These are phyloP conservation scores for Percopsis omiscomaycus DNA, from an alignment of 2,797 vertebrate species.

Conservation along the genomic window DNA sequence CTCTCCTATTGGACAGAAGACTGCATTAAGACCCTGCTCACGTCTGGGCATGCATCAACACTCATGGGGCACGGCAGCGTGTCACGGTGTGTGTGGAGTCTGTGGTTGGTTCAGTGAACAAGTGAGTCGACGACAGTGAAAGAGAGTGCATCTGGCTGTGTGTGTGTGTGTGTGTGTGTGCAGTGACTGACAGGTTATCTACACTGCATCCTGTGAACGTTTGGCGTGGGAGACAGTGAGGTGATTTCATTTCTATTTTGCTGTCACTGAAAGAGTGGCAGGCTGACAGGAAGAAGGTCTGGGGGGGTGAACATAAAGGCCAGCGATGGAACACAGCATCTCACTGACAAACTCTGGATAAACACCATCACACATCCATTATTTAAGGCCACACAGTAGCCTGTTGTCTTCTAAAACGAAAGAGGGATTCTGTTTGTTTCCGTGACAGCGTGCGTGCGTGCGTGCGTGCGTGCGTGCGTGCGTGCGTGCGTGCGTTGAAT, in stretches of 20 bases:
- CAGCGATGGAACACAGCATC: neutral
- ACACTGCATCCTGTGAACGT: neutral
- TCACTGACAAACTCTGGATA: neutral
- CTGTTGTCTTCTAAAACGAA: neutral
- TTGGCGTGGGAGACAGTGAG: neutral
- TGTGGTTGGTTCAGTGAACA: neutral
- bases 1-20: conserved; percentile 11
- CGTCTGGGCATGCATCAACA: conserved; percentile 16
- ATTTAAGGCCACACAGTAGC: neutral
- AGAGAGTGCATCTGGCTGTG: neutral
- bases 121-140: neutral
- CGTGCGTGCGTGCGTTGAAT: too few relatives aligned
- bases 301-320: neutral
- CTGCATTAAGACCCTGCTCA: conserved; percentile 24
- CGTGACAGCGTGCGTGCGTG: too few relatives aligned
- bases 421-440: too few relatives aligned
- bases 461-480: too few relatives aligned
- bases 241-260: neutral
- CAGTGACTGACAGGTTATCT: conserved; percentile 8
- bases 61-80: conserved; percentile 5
- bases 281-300: neutral
- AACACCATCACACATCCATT: neutral
- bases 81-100: conserved; percentile 4
- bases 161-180: conserved; percentile 3
- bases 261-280: neutral